These are phyloP conservation scores for Phylloscopus trochiloides DNA, from an alignment of 2,113 vertebrate genomes.

Conservation along the genomic window DNA sequence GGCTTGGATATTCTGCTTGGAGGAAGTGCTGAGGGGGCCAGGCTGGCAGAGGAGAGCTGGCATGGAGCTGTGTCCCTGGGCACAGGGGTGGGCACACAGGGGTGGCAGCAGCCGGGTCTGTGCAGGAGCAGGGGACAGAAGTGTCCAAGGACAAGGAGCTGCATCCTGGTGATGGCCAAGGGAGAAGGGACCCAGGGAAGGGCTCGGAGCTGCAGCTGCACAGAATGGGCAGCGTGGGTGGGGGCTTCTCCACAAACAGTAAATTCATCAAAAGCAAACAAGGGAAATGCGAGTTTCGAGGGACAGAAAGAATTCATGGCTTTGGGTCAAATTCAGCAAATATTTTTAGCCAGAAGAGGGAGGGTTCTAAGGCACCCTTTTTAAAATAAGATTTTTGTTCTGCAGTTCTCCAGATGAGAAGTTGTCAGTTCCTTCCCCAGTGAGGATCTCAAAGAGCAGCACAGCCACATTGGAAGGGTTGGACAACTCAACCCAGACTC, in stretches of 20 bases:
- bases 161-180: background rate
- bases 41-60: background rate
- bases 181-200: background rate
- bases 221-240: background rate
- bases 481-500: background rate
- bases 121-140: background rate
- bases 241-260: background rate
- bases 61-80: background rate
- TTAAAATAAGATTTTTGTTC: background rate
- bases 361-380: background rate
- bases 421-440: background rate
- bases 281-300: background rate
- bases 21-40: background rate
- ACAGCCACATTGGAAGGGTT: background rate
- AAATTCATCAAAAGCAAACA: conserved; percentile 5
- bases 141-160: background rate
- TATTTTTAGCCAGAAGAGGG: conserved; percentile 45
- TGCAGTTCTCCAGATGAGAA: background rate
- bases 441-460: background rate
- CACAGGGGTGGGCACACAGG: background rate
- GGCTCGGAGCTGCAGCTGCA: background rate
- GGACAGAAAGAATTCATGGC: conserved; percentile 36
- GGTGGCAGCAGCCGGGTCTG: background rate
- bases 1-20: background rate
- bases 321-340: conserved; percentile 25